Evolutionary conservation across 2,113 vertebrate genomes (phyloP), one percentile per base, ranked within the genome.

Genomic region (Girardinichthys multiradiatus): DNA sequence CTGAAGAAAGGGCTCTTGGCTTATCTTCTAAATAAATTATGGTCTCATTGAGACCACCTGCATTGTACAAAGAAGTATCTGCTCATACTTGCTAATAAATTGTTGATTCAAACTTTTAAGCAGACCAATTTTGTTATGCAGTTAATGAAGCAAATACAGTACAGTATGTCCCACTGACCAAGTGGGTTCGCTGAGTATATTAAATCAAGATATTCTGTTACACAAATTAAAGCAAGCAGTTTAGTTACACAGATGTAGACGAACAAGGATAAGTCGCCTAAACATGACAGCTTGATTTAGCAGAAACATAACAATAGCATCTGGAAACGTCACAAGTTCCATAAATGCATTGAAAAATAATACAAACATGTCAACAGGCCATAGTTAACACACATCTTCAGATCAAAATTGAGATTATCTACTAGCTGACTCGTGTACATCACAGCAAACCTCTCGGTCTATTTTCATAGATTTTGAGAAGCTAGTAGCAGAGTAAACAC

Each of bases 1-100:
- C 57, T 58, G 71, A 60, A 88, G 80, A 86, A 85, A 89, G 79
- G 45, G 63, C 24, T 45, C 42, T 17, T 45, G 42, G 15, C 19
- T 45, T 45, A 45, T 5, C 17, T 19, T 45, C 42, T 45, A 45
- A 45, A 45, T 45, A 45, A 45, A 45, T 42, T 42, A 42, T 42
- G 39, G 17, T 42, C 39, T 42, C 39, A 42, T 15, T 42, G 39
- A 42, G 15, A 42, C 14, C 39, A 42, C 15, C 4, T 42, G 42
- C 17, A 19, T 17, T 45, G 17, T 5, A 45, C 15, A 17, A 5
- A 45, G 17, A 17, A 45, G 42, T 19, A 45, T 45, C 42, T 45
- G 14, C 42, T 45, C 42, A 45, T 19, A 45, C 42, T 45, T 45
- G 42, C 42, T 45, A 17, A 19, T 1, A 45, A 19, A 19, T 5